Conservation (phyloP, 2,888 invertebrate species). For the Chelonus formosanus region DNA sequence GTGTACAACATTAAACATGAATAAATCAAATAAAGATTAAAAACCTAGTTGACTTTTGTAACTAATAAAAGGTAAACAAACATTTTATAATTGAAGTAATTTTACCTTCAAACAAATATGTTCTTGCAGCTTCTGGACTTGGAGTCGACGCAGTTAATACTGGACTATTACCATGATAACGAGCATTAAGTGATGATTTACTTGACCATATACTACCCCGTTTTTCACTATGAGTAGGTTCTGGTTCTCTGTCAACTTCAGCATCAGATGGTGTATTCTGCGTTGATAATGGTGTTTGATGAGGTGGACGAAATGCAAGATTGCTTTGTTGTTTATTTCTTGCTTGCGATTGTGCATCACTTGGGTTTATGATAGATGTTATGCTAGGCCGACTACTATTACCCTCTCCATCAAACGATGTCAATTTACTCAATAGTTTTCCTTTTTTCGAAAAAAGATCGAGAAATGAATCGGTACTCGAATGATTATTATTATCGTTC, state of each 20-base stretch:
- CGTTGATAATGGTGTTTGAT: slow-evolving; percentile 73
- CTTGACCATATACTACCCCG: slow-evolving; percentile 89
- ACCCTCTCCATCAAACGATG: slow-evolving; percentile 90
- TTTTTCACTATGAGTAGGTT: slow-evolving; percentile 70
- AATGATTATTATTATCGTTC: slow-evolving; percentile 70
- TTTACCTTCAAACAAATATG: slow-evolving; percentile 89
- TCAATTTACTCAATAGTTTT: slow-evolving; percentile 85
- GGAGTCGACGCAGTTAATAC: slow-evolving; percentile 84
- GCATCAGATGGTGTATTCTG: slow-evolving; percentile 94
- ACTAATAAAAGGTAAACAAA: no score
- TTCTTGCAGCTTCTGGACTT: slow-evolving; percentile 88
- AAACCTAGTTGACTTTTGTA: no score
- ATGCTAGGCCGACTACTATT: slow-evolving; percentile 17
- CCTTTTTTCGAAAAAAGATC: slow-evolving; percentile 94
- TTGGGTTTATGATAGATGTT: slow-evolving; percentile 50
- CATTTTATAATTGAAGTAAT: no score
- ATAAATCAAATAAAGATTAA: not conserved
- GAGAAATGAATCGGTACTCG: slow-evolving; percentile 91
- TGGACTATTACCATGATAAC: slow-evolving; percentile 87
- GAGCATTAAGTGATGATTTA: slow-evolving; percentile 87
- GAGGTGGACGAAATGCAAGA: slow-evolving; percentile 77
- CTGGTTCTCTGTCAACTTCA: slow-evolving; percentile 81
- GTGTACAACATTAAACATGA: no score
- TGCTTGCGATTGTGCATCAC: slow-evolving; percentile 67
- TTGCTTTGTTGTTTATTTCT: slow-evolving; percentile 85